Conservation (phyloP, 2,797 vertebrate genomes). For the Mionectes olivaceus region DNA sequence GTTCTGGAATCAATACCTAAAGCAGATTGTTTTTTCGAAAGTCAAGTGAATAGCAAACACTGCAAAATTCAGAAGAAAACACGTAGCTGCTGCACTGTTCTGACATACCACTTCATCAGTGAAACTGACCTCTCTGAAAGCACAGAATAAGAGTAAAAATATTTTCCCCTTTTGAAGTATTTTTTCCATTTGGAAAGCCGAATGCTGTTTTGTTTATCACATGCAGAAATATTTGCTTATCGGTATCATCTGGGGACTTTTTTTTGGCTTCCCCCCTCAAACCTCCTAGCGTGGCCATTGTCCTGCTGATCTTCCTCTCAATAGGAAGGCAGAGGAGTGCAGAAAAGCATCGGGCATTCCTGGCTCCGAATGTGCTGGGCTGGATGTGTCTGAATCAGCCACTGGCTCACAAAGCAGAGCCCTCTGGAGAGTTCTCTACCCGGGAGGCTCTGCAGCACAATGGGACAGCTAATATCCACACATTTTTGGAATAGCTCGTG, state of each 20-base stretch:
- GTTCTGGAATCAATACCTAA: background rate
- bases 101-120: background rate
- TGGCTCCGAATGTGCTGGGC: conserved; percentile 45
- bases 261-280: background rate
- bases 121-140: background rate
- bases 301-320: conserved; percentile 37
- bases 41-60: background rate
- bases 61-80: background rate
- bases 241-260: background rate
- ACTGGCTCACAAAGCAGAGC: conserved; percentile 10
- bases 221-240: conserved; percentile 18
- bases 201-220: background rate
- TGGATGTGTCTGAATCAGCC: conserved; percentile 14
- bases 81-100: background rate
- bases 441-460: conserved; percentile 55
- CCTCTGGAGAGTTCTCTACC: conserved; percentile 1
- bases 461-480: conserved; percentile 60
- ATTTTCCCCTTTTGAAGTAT: background rate
- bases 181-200: background rate
- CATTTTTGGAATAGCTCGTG: conserved; percentile 52
- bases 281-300: background rate
- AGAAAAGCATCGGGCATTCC: background rate
- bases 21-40: background rate
- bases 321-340: background rate
- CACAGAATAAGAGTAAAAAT: background rate